phyloP scores from a whole-genome alignment of 2,113 vertebrate genomes.

The Chitala chitala region DNA sequence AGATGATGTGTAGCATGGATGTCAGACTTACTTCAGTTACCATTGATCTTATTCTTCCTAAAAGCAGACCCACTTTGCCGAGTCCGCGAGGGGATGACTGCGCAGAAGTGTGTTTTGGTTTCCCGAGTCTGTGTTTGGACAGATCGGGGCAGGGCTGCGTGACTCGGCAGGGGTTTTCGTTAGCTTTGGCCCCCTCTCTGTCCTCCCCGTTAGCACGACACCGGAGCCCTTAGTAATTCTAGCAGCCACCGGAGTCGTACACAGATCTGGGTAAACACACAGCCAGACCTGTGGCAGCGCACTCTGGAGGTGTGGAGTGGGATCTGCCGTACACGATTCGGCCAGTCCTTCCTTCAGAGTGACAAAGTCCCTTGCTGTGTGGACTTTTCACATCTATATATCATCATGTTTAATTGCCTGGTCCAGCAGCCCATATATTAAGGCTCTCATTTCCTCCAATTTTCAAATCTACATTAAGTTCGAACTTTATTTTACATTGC shows the following conservation, averaged over 20 bases:
- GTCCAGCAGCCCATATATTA: background rate
- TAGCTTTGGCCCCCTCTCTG: constrained; percentile 53
- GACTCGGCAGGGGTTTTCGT: constrained; percentile 44
- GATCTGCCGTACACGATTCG: background rate
- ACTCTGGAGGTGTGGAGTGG: constrained; percentile 24
- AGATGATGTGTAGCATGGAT: constrained; percentile 19
- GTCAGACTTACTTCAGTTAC: constrained; percentile 34
- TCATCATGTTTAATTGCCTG: too few species aligned
- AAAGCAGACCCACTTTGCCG: constrained; percentile 26
- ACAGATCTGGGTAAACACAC: constrained; percentile 39
- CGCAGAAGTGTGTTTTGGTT: constrained; percentile 40
- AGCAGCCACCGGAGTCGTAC: constrained; percentile 29
- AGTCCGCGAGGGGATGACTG: constrained; percentile 24
- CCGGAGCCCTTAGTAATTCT: constrained; percentile 28
- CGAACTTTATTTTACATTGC: constrained; percentile 4
- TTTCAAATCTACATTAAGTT: background rate
- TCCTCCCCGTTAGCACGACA: constrained; percentile 35
- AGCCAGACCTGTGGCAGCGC: constrained; percentile 22
- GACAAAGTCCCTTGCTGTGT: background rate
- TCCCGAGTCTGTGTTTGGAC: constrained; percentile 39
- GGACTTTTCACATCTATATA: too few species aligned
- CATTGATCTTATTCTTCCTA: constrained; percentile 24
- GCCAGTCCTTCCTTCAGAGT: background rate
- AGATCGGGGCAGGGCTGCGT: constrained; percentile 40
- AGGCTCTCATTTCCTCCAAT: background rate